A percentile compares a stretch with the other conserved stretches of the same genome.
Evolutionary conservation across 37 sponge, comb jelly and placozoan species (phyloP).

Genomic region (Tethya wilhelma): DNA sequence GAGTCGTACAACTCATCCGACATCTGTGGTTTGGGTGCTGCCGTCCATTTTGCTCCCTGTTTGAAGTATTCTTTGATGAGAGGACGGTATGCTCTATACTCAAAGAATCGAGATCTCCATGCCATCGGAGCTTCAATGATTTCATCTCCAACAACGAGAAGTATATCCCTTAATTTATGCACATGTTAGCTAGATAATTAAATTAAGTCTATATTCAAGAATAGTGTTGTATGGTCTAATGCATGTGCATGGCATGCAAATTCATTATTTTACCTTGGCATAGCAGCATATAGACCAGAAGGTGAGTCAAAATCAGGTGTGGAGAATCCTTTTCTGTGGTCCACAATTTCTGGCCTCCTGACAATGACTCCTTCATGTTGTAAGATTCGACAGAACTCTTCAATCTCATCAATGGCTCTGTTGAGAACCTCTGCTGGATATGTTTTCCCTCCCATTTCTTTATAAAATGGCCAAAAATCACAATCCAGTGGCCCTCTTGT

Average conservation of each 20-base stretch:
- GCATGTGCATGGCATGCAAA: too few relatives aligned
- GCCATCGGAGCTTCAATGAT: conserved; percentile 91
- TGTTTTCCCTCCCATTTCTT: conserved; percentile 47
- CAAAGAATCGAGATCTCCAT: conserved; percentile 82
- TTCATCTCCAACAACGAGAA: conserved; percentile 73
- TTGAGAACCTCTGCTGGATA: conserved; percentile 43
- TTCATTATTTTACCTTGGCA: conserved; percentile 61
- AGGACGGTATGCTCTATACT: conserved; percentile 71
- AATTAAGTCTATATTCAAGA: too few relatives aligned
- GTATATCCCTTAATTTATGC: conserved; percentile 61
- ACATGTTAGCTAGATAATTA: too few relatives aligned
- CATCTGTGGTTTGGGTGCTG: conserved; percentile 81
- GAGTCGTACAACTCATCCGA: conserved; percentile 58
- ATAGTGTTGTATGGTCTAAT: too few relatives aligned
- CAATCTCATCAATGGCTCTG: conserved; percentile 55
- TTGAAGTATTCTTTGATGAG: conserved; percentile 70
- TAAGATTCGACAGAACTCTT: conserved; percentile 60
- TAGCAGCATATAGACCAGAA: conserved; percentile 51
- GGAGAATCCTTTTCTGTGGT: conserved; percentile 40
- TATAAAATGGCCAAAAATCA: conserved; percentile 48
- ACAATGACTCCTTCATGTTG: conserved; percentile 70
- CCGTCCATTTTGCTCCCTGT: conserved; percentile 72
- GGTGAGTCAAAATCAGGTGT: conserved; percentile 72
- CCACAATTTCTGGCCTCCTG: conserved; percentile 53
- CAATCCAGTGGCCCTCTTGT: conserved; percentile 52